These are phyloP conservation scores for Drosophila asahinai DNA, from an alignment of 1,140 invertebrate genomes.

Conservation along the genomic window DNA sequence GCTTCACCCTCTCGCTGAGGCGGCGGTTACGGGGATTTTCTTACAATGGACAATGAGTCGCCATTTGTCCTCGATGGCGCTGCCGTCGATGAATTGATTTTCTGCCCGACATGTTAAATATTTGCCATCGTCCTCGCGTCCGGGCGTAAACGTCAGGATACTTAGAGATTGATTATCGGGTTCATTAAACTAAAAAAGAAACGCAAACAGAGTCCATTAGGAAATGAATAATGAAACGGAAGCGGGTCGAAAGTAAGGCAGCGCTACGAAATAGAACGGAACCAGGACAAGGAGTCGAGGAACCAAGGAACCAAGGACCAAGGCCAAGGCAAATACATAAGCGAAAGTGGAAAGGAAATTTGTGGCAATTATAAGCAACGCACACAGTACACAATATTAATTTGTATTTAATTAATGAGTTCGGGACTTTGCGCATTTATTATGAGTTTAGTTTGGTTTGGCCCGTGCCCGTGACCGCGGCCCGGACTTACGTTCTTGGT, in stretches of 20 bases:
- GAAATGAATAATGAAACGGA: slow-evolving; percentile 79
- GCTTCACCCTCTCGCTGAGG: slow-evolving; percentile 16
- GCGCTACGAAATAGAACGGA: slow-evolving; percentile 14
- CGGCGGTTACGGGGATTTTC: slow-evolving; percentile 53
- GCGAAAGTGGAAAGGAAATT: slow-evolving; percentile 65
- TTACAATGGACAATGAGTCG: slow-evolving; percentile 91
- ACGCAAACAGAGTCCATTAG: slow-evolving; percentile 81
- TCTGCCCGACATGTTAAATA: slow-evolving; percentile 94
- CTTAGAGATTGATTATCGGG: slow-evolving; percentile 94
- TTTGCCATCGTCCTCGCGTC: slow-evolving; percentile 94
- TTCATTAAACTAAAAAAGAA: slow-evolving; percentile 89
- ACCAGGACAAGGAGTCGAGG: background rate
- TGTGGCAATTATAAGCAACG: slow-evolving; percentile 72
- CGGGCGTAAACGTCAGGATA: slow-evolving; percentile 92
- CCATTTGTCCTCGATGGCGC: slow-evolving; percentile 93
- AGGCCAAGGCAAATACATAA: slow-evolving; percentile 32
- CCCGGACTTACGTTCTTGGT: slow-evolving; percentile 90
- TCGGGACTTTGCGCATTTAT: slow-evolving; percentile 54
- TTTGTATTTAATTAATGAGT: slow-evolving; percentile 67
- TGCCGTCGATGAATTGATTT: slow-evolving; percentile 93
- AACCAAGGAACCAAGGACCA: slow-evolving; percentile 17
- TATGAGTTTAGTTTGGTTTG: slow-evolving; percentile 21
- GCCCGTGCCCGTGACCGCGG: background rate
- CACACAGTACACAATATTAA: slow-evolving; percentile 69
- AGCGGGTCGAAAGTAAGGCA: slow-evolving; percentile 35